Evolutionary conservation across 2,797 vertebrate species (phyloP), one percentile per base, ranked within the genome.

Genomic region (Graptemys geographica): DNA sequence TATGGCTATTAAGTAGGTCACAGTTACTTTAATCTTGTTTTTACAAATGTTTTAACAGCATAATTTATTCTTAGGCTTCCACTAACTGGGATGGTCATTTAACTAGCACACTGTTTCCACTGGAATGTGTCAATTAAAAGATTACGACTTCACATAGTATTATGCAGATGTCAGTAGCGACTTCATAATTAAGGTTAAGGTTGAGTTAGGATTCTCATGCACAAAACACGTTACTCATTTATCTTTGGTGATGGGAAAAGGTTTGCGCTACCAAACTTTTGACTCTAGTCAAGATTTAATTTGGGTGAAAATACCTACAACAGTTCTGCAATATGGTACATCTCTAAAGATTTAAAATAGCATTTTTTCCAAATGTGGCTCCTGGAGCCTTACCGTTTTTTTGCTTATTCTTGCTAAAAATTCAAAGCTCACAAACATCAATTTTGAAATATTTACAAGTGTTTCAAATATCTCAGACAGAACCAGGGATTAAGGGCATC

Each of bases 1-100:
- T 85, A 55, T 10, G 21, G 81, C 33, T 94, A 57, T 81, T 78
- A 33, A 47, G 33, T 57, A 86, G 13, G 49, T 31, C 81, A 82
- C 5, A 76, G 90, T 91, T 96, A 74, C 79, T 86, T 91, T 52
- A 52, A 25, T 59, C 74, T 92, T 44, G 25, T 56, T 83, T 92
- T 49, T 59, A 11, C 16, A 79, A 69, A 16, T 27, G 3, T 81
- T 94, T 94, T 94, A 89, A 92, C 44, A 80, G 53, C 69, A 90
- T 28, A 44, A 74, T 85, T 49, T 52, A 83, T 56, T 47, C 86
- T 33, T 52, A 37, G 89, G 28, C 4, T 81, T 79, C 65, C 13
- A 31, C 27, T 15, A 76, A 21, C 23, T 41, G 90, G 28, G 19
- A 65, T 79, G 51, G 91, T 41, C 11, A 5, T 49, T 49, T 89